These are phyloP conservation scores for Coptodon rendalli DNA, from an alignment of 2,113 vertebrate species.

Conservation along the genomic window DNA sequence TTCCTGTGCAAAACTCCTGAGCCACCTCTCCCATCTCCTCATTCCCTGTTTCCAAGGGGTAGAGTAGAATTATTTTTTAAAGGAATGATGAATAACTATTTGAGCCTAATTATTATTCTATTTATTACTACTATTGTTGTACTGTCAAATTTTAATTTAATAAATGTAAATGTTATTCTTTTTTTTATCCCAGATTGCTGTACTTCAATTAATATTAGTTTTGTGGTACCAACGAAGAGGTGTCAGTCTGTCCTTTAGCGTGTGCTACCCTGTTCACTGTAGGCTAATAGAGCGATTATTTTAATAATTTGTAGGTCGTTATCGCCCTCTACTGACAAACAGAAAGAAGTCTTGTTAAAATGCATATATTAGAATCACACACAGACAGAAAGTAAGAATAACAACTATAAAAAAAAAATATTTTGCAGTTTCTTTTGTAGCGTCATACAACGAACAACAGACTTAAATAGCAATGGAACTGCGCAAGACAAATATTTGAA, in stretches of 20 bases:
- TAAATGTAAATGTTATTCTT: neutral
- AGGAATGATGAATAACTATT: neutral
- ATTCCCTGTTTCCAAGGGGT: neutral
- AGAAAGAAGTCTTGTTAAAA: neutral
- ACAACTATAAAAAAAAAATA: neutral
- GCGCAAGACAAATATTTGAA: neutral
- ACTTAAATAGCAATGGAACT: neutral
- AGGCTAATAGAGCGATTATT: neutral
- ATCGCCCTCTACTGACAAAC: slow-evolving; percentile 21
- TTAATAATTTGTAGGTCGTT: neutral
- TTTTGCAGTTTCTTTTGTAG: neutral
- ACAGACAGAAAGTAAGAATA: neutral
- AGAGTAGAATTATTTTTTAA: neutral
- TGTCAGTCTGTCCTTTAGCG: neutral
- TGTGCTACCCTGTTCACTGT: neutral
- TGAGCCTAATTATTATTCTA: neutral
- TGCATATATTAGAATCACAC: neutral
- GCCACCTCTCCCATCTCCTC: neutral
- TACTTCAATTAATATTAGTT: neutral
- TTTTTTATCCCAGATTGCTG: neutral
- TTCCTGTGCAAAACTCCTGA: neutral
- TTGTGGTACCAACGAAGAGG: neutral
- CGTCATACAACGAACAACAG: neutral
- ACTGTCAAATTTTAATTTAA: neutral
- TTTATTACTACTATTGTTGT: neutral